Base-by-base conservation (phyloP, 2,797 vertebrate species). In the Merluccius polli region DNA sequence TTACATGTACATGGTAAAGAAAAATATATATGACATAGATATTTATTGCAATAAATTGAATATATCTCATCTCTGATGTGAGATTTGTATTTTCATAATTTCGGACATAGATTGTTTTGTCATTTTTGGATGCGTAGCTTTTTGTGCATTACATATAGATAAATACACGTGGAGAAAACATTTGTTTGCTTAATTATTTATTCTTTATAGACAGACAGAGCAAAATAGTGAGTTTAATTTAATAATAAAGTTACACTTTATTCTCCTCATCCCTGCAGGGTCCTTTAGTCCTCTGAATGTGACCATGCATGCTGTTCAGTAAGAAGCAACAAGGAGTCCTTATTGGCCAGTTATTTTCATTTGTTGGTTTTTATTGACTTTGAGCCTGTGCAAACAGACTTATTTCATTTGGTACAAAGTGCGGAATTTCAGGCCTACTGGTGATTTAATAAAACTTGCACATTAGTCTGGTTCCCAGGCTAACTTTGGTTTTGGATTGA, bases 1-100 rank as follows among this genome's bases (percentile, higher is more conserved):
- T 67, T 75, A 72, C 73, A 59, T 89, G 78, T 88, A 83, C 13
- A 84, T 83, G 75, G 74, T 59, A 52, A 79, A 73, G 59, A 27
- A 27, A 65, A 65, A 27, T 3, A 63, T 12, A 12, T 63, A 65
- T 65, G 52, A 65, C 2, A 65, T 27, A 12, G 24, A 27, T 12
- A 65, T 65, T 65, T 65, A 65, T 65, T 65, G 24, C 27, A 29
- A 65, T 27, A 65, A 65, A 65, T 27, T 12, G 16, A 65, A 65
- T 65, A 9, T 10, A 27, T 59, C 21, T 0, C 3, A 16, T 48
- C 48, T 59, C 24, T 59, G 52, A 59, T 24, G 16, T 59, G n/a
- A 59, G 52, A 59, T 59, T 59, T 44, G 3, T 59, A 59, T 59
- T 59, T 65, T 24, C 59, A 65, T 65, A 18, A n/a, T 65, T 65